Evolutionary conservation across 64 coral and sea anemone genomes (phyloP).

Genomic region (Actinia tenebrosa): DNA sequence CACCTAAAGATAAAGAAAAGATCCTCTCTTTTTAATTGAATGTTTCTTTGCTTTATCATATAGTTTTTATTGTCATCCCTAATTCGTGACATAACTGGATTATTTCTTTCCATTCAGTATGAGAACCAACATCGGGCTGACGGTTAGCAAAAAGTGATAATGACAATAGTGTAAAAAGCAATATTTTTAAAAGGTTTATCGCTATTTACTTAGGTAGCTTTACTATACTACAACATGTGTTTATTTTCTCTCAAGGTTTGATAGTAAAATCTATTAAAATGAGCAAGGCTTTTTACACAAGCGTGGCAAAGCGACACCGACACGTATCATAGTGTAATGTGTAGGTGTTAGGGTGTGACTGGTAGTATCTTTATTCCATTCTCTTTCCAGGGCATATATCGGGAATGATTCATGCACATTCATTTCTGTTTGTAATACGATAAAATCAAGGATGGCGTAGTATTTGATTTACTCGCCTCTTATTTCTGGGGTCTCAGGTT

Average conservation of each 20-base stretch:
- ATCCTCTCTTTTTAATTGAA: neutral
- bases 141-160: neutral
- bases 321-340: no score
- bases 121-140: neutral
- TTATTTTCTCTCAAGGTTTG: neutral
- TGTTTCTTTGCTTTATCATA: neutral
- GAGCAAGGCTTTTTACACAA: neutral
- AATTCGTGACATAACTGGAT: no score
- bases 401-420: no score
- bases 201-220: neutral
- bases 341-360: neutral
- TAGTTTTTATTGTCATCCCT: neutral
- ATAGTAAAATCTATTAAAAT: neutral
- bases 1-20: constrained; percentile 30
- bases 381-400: no score
- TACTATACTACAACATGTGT: neutral
- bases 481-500: no score
- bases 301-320: neutral
- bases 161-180: neutral
- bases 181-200: neutral
- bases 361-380: no score
- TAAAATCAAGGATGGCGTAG: no score
- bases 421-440: no score
- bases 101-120: neutral
- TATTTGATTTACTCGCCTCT: no score